Base-by-base conservation (phyloP, 2,888 invertebrate species). In the Tortricodes alternella region DNA sequence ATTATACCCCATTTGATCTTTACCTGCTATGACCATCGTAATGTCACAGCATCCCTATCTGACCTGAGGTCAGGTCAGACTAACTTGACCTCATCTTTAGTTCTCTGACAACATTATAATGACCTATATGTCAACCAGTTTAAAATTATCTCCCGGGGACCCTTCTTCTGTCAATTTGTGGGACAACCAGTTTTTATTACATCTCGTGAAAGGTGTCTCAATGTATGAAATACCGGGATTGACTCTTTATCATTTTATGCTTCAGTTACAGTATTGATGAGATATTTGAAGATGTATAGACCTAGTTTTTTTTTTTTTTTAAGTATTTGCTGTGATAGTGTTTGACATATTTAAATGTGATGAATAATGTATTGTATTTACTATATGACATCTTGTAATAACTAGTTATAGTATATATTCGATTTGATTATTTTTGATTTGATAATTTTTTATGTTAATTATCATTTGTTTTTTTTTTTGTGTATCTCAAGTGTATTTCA, bases 11-110 rank as follows among this genome's bases (percentile, higher is more conserved):
- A n/a, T 24, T 38, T 44, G 21, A 56, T 34, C 35, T 44, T 7
- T 21, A 37, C 35, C 49, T 34, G 24, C 8, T 15, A 13, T 18
- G n/a, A 27, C 13, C 34, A 15, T 52, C 48, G 50, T 32, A 16
- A 27, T 49, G 38, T 39, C 46, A 37, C 59, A 63, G 62, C 62
- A 60, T 62, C 65, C 65, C 63, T 52, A 58, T 23, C 27, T 49
- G 18, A 49, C 41, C 55, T 21, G 1, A 41, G 16, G 6, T 37
- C 11, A 18, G 21, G 23, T 38, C 49, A 53, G 41, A 56, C 52
- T 52, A 53, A 27, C 60, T 29, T 64, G 61, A 65, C 64, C 64
- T 55, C 29, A 44, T 44, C 39, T 44, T 15, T 11, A 38, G 7
- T 11, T 23, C 16, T n/a, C 0, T 37, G 4, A 9, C 37, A 18